phyloP scores from a whole-genome alignment of 1,140 invertebrate genomes.

The Helicoverpa zea region DNA sequence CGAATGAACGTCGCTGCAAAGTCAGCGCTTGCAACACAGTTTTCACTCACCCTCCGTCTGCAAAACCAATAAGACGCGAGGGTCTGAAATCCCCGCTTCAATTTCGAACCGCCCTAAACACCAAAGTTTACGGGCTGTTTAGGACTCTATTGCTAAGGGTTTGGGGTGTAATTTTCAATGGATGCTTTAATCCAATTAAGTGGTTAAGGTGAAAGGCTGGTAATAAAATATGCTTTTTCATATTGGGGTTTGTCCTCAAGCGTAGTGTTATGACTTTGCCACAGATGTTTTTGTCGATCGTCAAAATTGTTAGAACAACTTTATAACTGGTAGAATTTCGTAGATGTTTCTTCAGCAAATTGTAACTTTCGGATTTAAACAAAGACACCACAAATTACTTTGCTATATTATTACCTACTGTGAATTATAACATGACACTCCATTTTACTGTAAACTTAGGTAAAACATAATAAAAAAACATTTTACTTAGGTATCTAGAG shows the following conservation, averaged over 20 bases:
- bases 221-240: conserved; percentile 64
- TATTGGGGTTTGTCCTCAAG: conserved; percentile 56
- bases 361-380: background rate
- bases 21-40: conserved; percentile 63
- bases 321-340: background rate
- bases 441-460: too few relatives aligned
- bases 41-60: conserved; percentile 74
- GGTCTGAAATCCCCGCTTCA: conserved; percentile 64
- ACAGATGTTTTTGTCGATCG: conserved; percentile 51
- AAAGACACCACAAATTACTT: background rate
- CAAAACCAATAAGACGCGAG: conserved; percentile 85
- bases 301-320: background rate
- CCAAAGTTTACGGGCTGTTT: conserved; percentile 33
- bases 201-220: conserved; percentile 47
- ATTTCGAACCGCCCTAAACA: conserved; percentile 70
- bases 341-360: background rate
- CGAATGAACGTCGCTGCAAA: conserved; percentile 69
- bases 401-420: too few relatives aligned
- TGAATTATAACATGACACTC: too few relatives aligned
- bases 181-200: conserved; percentile 48
- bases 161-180: conserved; percentile 35
- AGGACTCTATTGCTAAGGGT: conserved; percentile 22
- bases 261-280: conserved; percentile 35
- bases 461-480: too few relatives aligned
- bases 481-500: too few relatives aligned